These are phyloP conservation scores for Hydraecia micacea DNA, from an alignment of 2,888 invertebrate genomes.

Conservation along the genomic window DNA sequence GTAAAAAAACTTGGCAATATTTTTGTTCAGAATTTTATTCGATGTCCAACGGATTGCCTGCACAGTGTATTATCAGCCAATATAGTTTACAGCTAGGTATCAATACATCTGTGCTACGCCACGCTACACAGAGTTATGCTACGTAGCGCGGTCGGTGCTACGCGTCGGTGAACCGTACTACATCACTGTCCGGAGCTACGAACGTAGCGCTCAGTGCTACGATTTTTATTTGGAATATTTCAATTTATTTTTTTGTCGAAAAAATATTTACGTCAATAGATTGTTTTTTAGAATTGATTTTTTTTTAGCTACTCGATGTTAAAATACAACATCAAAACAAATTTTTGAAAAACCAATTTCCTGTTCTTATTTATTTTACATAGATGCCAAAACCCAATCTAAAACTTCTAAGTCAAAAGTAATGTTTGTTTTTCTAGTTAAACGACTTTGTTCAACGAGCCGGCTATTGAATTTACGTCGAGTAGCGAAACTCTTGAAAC, in stretches of 20 bases:
- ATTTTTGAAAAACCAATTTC: constrained; percentile 36
- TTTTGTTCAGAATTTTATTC: background rate
- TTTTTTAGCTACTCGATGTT: background rate
- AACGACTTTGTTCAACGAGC: constrained; percentile 68
- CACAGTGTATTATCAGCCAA: constrained; percentile 4
- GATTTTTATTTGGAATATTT: constrained; percentile 46
- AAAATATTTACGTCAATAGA: constrained; percentile 20
- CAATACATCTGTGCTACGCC: constrained; percentile 49
- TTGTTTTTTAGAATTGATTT: constrained; percentile 31
- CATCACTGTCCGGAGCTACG: constrained; percentile 59
- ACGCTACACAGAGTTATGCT: constrained; percentile 50
- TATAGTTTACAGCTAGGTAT: constrained; percentile 27
- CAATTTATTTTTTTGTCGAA: constrained; percentile 34
- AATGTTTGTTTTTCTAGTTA: constrained; percentile 74
- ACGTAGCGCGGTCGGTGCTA: constrained; percentile 49
- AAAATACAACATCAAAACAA: constrained; percentile 20
- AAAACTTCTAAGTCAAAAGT: constrained; percentile 71
- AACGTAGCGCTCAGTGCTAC: constrained; percentile 51
- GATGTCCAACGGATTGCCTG: background rate
- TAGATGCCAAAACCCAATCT: constrained; percentile 66
- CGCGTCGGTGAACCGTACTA: constrained; percentile 60
- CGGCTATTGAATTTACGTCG: constrained; percentile 69
- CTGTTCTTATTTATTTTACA: constrained; percentile 39
- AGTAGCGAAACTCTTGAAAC: constrained; percentile 68
- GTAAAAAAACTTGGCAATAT: no score